Evolutionary conservation across 2,888 invertebrate genomes (phyloP).

Genomic region (Pachydiplax longipennis): DNA sequence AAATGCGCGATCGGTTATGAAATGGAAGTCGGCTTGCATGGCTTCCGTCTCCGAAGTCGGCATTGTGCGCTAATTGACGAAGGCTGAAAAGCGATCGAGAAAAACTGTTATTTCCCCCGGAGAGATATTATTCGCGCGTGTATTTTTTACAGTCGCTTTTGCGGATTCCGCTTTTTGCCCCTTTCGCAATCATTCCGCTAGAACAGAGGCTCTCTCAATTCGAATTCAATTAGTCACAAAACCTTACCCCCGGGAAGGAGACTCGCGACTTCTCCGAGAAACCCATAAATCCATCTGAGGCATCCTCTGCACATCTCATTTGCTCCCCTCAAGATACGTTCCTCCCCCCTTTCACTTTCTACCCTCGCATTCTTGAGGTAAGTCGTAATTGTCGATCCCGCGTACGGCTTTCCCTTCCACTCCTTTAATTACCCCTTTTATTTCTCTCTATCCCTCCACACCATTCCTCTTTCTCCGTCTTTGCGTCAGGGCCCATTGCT

Average conservation of each 20-base stretch:
- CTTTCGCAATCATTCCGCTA: background rate
- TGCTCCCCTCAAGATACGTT: background rate
- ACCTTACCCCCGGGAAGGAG: conserved; percentile 3
- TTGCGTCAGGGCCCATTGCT: background rate
- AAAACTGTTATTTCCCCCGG: no score
- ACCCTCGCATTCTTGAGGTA: conserved; percentile 31
- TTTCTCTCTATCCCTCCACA: background rate
- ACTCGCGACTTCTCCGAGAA: conserved; percentile 36
- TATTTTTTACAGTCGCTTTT: background rate
- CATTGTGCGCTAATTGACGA: no score
- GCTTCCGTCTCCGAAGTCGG: no score
- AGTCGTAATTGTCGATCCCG: conserved; percentile 39
- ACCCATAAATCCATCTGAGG: conserved; percentile 32
- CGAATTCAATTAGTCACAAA: conserved; percentile 38
- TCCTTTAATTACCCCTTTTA: background rate
- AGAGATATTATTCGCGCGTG: background rate
- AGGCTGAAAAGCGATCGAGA: no score
- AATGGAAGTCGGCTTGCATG: no score
- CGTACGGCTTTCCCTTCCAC: background rate
- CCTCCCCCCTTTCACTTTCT: background rate
- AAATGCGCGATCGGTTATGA: no score
- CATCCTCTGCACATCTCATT: background rate
- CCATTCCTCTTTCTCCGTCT: background rate
- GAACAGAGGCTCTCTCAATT: background rate
- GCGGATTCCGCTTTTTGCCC: background rate